A percentile compares a stretch with the other conserved stretches of the same genome.
Conservation (phyloP, 2,888 invertebrate genomes). For the Atethmia centrago region DNA sequence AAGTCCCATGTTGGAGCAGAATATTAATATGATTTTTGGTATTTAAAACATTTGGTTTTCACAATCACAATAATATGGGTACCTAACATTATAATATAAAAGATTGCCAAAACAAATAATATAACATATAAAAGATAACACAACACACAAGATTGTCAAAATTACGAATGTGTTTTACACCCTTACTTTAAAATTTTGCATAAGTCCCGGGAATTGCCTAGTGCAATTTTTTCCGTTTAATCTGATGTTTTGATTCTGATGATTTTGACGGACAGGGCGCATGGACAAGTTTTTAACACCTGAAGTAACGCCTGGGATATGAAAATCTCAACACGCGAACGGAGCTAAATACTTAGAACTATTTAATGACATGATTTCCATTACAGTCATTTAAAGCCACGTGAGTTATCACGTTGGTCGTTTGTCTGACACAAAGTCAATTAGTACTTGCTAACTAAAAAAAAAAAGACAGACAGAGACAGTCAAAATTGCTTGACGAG, state of each 20-base stretch:
- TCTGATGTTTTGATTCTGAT: neutral
- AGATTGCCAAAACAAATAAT: too few species aligned
- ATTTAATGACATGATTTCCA: neutral
- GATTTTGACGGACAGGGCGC: neutral
- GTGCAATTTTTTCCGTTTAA: neutral
- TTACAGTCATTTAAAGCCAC: neutral
- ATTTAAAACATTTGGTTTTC: neutral
- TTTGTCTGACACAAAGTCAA: conserved; percentile 34
- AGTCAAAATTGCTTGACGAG: too few species aligned
- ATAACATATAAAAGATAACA: too few species aligned
- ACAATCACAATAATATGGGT: neutral
- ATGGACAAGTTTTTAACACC: neutral
- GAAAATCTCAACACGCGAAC: neutral
- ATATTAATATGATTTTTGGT: neutral
- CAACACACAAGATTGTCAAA: too few species aligned
- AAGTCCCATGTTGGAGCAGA: neutral
- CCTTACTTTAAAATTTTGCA: too few species aligned
- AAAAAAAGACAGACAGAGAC: too few species aligned
- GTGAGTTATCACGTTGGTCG: conserved; percentile 17
- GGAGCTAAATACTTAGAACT: conserved; percentile 14
- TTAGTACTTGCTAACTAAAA: too few species aligned
- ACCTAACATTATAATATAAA: too few species aligned
- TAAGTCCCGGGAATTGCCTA: too few species aligned
- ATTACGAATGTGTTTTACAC: too few species aligned
- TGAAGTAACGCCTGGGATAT: too few species aligned